Base-by-base conservation (phyloP, 2,113 vertebrate species). In the Osmerus eperlanus region DNA sequence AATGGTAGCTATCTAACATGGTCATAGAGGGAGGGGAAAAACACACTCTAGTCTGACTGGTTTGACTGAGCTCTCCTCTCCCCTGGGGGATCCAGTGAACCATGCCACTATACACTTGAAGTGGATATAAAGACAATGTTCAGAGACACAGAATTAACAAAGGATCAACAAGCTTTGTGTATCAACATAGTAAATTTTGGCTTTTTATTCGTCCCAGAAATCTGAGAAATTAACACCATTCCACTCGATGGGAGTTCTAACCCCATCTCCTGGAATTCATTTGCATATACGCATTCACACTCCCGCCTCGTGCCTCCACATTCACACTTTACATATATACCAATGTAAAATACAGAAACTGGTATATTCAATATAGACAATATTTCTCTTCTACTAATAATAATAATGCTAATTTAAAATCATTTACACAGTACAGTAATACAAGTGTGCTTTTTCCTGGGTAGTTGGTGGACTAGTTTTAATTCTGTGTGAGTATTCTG, bases 211-310 rank as follows among this genome's bases (percentile, higher is more conserved):
- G 76, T 89, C 85, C 85, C 83, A 85, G 85, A 85, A 85, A 88
- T 87, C 85, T 89, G 87, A 89, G 88, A 89, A 85, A 82, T 85
- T 77, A 85, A 89, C 79, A 89, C 80, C 64, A 87, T 89, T 88
- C 89, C 87, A 72, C 73, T 86, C 81, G 83, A 83, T 61, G 79
- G 79, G 83, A 67, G 29, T 47, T 70, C 3, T 62, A 58, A 36
- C 77, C 74, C 80, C 74, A 81, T 83, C 75, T 87, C 81, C 84
- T 84, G 84, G 83, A 89, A 90, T 83, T 62, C 62, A 67, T 71
- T 74, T 78, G 65, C 81, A 81, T 80, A 75, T 68, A 75, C 59
- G 83, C 82, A 77, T 47, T 63, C 73, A 69, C 66, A 76, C 53
- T 71, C 60, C 73, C 64, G 56, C 59, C 53, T 32, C 66, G 16